Evolutionary conservation across 2,797 vertebrate genomes (phyloP).

Genomic region (Phoeniculus purpureus): DNA sequence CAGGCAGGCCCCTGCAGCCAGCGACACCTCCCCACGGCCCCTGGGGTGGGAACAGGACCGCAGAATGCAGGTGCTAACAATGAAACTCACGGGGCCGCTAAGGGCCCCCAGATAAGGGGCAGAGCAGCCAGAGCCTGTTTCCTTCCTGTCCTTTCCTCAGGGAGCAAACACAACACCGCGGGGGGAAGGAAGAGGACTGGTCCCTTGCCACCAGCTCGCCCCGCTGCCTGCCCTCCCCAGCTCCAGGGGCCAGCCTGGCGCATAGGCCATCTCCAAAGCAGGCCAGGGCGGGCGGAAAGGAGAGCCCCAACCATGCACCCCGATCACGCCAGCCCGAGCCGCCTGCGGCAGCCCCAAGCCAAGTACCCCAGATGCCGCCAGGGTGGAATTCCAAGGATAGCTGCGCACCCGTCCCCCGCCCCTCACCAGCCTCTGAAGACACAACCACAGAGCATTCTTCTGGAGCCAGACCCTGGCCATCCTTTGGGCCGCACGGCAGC

Average conservation of each 20-base stretch:
- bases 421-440: background rate
- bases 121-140: constrained; percentile 37
- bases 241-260: fast-evolving
- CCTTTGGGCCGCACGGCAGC: constrained; percentile 6
- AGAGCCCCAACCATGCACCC: background rate
- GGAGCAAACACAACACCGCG: constrained; percentile 31
- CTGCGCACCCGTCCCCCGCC: background rate
- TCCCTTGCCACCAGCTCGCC: background rate
- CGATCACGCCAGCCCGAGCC: background rate
- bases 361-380: background rate
- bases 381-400: constrained; percentile 43
- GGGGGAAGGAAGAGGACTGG: background rate
- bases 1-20: background rate
- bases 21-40: fast-evolving
- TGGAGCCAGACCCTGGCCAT: constrained; percentile 28
- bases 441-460: constrained; percentile 31
- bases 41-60: background rate
- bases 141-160: constrained; percentile 59
- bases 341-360: background rate
- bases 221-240: fast-evolving
- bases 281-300: background rate
- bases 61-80: constrained; percentile 7
- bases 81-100: background rate
- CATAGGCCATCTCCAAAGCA: background rate
- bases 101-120: constrained; percentile 46